Conservation (phyloP, 2,888 invertebrate species). For the Callosobruchus maculatus region DNA sequence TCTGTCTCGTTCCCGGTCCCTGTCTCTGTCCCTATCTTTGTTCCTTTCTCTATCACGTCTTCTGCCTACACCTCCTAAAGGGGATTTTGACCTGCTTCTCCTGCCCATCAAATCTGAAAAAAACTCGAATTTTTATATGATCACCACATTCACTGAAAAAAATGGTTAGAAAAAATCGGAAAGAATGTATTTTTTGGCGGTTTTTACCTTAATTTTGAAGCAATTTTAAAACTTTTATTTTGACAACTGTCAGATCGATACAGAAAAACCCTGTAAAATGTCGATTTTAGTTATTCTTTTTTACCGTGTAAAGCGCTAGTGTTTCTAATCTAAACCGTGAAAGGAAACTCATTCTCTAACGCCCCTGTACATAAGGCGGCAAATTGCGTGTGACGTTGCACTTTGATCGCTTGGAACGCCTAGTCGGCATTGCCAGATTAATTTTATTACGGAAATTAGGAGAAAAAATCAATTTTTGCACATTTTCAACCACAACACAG, state of each 20-base stretch:
- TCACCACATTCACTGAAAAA: slow-evolving; percentile 14
- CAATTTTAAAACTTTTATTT: slow-evolving; percentile 28
- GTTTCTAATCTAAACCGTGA: neutral
- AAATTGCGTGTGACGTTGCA: slow-evolving; percentile 8
- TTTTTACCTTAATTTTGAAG: slow-evolving; percentile 30
- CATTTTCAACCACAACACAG: neutral
- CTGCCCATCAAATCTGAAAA: slow-evolving; percentile 50
- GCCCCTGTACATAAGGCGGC: slow-evolving; percentile 15
- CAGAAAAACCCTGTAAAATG: slow-evolving; percentile 40
- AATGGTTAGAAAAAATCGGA: slow-evolving; percentile 10
- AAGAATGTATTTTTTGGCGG: slow-evolving; percentile 18
- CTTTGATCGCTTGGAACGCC: neutral
- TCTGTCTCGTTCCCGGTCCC: slow-evolving; percentile 51
- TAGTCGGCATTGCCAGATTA: neutral
- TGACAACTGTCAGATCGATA: slow-evolving; percentile 31
- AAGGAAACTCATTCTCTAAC: slow-evolving; percentile 16
- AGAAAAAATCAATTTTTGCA: neutral
- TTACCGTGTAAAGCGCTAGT: slow-evolving; percentile 39
- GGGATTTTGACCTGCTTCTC: slow-evolving; percentile 52
- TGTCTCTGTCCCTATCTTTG: slow-evolving; percentile 51
- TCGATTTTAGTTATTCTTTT: slow-evolving; percentile 46
- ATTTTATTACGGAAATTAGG: neutral
- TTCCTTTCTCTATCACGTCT: slow-evolving; percentile 54
- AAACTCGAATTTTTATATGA: slow-evolving; percentile 9
- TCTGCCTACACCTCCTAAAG: slow-evolving; percentile 49